Evolutionary conservation across 2,888 invertebrate species (phyloP).

Genomic region (Branchipolynoe longqiensis): DNA sequence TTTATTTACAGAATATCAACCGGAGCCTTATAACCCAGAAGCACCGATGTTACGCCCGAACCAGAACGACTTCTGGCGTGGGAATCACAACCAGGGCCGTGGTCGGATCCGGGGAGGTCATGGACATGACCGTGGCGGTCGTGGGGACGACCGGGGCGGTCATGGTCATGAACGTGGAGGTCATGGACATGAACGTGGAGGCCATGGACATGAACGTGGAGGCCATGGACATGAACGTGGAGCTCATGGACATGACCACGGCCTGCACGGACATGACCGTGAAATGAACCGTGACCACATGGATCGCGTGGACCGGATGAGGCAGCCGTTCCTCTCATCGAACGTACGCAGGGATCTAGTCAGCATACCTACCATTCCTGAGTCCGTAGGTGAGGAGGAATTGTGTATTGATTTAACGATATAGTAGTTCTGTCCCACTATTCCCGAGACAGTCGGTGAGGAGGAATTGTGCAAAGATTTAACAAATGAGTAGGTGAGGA

Average conservation of each 20-base stretch:
- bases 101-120: neutral
- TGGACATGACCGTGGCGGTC: neutral
- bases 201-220: neutral
- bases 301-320: neutral
- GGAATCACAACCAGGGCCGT: neutral
- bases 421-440: too few species aligned
- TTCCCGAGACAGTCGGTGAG: too few species aligned
- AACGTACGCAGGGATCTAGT: slow-evolving; percentile 68
- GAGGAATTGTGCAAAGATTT: too few species aligned
- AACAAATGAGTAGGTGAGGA: too few species aligned
- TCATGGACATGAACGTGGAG: neutral
- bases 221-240: neutral
- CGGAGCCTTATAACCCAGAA: slow-evolving; percentile 65
- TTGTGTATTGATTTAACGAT: too few species aligned
- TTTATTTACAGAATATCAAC: slow-evolving; percentile 28
- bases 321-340: slow-evolving; percentile 29
- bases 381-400: slow-evolving; percentile 58
- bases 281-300: slow-evolving; percentile 11
- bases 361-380: slow-evolving; percentile 67
- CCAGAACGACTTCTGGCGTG: slow-evolving; percentile 30
- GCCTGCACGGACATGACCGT: neutral
- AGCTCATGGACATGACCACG: neutral
- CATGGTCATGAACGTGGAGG: slow-evolving; percentile 1
- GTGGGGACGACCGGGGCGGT: neutral
- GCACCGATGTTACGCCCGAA: slow-evolving; percentile 49